Evolutionary conservation across 2,888 invertebrate genomes (phyloP).

Genomic region (Agrenia bidenticulata): DNA sequence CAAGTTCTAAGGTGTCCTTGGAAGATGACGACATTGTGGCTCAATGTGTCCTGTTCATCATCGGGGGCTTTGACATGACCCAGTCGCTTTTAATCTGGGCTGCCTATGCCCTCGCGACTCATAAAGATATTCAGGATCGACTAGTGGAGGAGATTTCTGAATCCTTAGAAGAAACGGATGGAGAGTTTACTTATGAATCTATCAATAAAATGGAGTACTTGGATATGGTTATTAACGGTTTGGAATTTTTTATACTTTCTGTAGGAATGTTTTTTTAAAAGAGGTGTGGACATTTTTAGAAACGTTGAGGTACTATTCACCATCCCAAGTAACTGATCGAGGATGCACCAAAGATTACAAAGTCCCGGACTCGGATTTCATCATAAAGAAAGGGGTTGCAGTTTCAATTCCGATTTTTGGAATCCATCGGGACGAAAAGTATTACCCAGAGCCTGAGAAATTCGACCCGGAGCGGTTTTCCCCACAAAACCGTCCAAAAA

Average conservation of each 20-base stretch:
- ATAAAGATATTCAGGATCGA: constrained; percentile 60
- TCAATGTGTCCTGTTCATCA: constrained; percentile 63
- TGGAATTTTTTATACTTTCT: too few relatives aligned
- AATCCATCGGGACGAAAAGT: constrained; percentile 63
- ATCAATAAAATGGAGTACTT: constrained; percentile 63
- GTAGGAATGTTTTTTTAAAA: too few relatives aligned
- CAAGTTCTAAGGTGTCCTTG: constrained; percentile 52
- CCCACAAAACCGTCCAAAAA: constrained; percentile 62
- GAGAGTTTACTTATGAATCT: constrained; percentile 61
- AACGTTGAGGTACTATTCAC: constrained; percentile 18
- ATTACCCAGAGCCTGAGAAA: constrained; percentile 62
- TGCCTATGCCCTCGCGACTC: constrained; percentile 61
- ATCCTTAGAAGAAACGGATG: constrained; percentile 58
- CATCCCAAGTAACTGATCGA: constrained; percentile 56
- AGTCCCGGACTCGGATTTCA: constrained; percentile 59
- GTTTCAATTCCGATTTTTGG: constrained; percentile 63
- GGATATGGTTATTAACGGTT: constrained; percentile 62
- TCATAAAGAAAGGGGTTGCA: constrained; percentile 60
- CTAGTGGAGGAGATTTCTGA: constrained; percentile 59
- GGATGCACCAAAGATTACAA: constrained; percentile 58
- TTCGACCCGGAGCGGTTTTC: constrained; percentile 66
- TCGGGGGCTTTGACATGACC: constrained; percentile 68
- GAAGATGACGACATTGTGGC: constrained; percentile 61
- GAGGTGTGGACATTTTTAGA: too few relatives aligned
- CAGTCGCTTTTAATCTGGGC: constrained; percentile 64